Percentiles rank a stretch among this genome's conserved stretches.
Conservation (phyloP, 1,140 invertebrate genomes). For the Meloidogyne chitwoodi region DNA sequence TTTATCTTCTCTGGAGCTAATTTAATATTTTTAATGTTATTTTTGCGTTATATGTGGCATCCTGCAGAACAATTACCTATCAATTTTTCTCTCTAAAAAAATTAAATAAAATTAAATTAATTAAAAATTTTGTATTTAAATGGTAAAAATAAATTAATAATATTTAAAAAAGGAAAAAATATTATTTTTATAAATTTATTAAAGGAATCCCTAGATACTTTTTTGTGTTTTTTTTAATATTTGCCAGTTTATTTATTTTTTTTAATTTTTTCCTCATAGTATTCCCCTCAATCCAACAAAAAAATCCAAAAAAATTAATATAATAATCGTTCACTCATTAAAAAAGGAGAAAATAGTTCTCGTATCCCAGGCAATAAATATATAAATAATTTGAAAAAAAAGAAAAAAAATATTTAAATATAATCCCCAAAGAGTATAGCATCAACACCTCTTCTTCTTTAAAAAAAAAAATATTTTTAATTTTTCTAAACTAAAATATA, state of each 20-base stretch:
- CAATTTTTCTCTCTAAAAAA: constrained; percentile 5
- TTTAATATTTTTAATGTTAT: constrained; percentile 45
- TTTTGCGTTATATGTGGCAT: constrained; percentile 45
- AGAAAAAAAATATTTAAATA: too few species aligned
- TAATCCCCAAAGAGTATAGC: not conserved
- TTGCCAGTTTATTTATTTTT: too few species aligned
- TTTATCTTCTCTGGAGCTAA: constrained; percentile 48
- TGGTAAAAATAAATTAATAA: too few species aligned
- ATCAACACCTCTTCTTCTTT: too few species aligned
- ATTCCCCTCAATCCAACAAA: not conserved
- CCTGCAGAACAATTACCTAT: constrained; percentile 34
- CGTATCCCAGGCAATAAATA: not conserved
- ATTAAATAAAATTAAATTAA: not conserved
- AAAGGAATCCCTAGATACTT: not conserved
- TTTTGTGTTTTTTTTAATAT: too few species aligned
- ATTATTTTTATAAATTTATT: too few species aligned
- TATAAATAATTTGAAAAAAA: not conserved
- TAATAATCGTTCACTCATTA: not conserved
- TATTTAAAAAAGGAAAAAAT: not conserved
- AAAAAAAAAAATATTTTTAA: too few species aligned
- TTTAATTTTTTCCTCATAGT: too few species aligned
- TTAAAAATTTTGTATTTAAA: not conserved
- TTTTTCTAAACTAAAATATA: too few species aligned
- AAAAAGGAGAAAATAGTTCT: not conserved
- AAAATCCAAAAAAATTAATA: not conserved